Evolutionary conservation across 2,888 invertebrate species (phyloP).

Genomic region (Drosophila imparisetae): DNA sequence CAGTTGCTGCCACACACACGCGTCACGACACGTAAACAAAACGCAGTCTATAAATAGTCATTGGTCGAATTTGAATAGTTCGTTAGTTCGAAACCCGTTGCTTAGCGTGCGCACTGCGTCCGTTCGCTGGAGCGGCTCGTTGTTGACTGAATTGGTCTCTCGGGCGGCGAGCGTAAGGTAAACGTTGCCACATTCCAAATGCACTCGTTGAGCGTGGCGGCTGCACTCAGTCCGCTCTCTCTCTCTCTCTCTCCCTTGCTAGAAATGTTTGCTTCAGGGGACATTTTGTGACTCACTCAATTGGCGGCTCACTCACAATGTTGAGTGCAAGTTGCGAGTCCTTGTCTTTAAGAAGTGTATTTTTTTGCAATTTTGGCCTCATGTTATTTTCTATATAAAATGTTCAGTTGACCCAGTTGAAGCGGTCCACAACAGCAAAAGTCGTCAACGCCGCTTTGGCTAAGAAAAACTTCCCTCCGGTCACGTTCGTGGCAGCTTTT

Average conservation of each 20-base stretch:
- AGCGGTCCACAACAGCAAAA: conserved; percentile 34
- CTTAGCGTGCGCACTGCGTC: conserved; percentile 52
- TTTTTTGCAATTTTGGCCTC: conserved; percentile 46
- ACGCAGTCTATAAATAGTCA: conserved; percentile 59
- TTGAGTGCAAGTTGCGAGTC: conserved; percentile 39
- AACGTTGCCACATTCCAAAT: conserved; percentile 27
- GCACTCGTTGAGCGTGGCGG: conserved; percentile 35
- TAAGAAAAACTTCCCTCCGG: conserved; percentile 50
- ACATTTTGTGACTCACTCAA: conserved; percentile 39
- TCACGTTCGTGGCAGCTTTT: conserved; percentile 58
- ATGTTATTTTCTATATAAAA: conserved; percentile 38
- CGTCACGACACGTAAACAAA: conserved; percentile 71
- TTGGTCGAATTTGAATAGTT: conserved; percentile 37
- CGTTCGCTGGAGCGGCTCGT: conserved; percentile 67
- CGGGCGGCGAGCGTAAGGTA: conserved; percentile 33
- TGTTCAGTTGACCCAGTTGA: conserved; percentile 64
- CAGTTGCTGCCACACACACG: conserved; percentile 49
- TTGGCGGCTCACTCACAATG: conserved; percentile 13
- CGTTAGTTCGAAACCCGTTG: conserved; percentile 5
- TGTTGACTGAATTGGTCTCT: conserved; percentile 62
- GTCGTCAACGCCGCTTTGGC: conserved; percentile 29
- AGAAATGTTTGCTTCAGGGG: conserved; percentile 7
- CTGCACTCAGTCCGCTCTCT: conserved; percentile 31
- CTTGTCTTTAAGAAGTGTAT: conserved; percentile 56
- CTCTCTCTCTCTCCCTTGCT: not conserved